A percentile compares a stretch with the other conserved stretches of the same genome.
Conservation (phyloP, 2,797 vertebrate species). For the Coccyzus lansbergi region DNA sequence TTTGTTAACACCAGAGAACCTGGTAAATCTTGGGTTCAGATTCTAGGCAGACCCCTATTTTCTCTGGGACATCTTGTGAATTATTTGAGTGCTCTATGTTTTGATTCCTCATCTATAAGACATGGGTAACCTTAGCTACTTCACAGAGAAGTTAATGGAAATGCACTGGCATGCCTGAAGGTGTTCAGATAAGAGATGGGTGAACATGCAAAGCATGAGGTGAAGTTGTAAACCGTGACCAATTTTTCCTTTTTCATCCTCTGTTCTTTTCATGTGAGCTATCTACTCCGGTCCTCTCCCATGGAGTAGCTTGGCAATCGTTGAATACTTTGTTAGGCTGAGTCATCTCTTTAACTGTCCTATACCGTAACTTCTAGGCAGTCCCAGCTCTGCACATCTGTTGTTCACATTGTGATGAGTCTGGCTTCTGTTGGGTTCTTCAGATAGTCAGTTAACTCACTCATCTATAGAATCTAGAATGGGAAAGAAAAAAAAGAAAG, state of each 20-base stretch:
- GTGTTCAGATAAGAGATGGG: background rate
- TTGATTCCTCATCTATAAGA: background rate
- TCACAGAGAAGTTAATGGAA: background rate
- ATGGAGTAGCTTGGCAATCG: background rate
- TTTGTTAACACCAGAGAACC: background rate
- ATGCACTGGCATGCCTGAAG: background rate
- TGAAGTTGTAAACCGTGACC: background rate
- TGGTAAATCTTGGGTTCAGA: background rate
- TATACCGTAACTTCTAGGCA: background rate
- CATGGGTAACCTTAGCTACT: background rate
- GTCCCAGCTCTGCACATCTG: background rate
- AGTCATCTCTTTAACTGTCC: background rate
- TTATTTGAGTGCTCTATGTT: background rate
- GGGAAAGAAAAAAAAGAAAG: background rate
- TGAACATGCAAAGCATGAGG: background rate
- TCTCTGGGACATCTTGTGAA: background rate
- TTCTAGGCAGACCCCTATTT: background rate
- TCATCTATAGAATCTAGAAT: background rate
- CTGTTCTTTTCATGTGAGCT: background rate
- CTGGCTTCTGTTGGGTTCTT: background rate
- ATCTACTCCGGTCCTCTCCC: background rate
- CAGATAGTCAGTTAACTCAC: background rate
- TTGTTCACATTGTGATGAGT: background rate
- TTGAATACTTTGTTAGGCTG: background rate
- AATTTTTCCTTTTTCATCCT: background rate